A percentile compares a stretch with the other conserved stretches of the same genome.
These are phyloP conservation scores for Drosophila paulistorum DNA, from an alignment of 1,140 invertebrate species.

Conservation along the genomic window DNA sequence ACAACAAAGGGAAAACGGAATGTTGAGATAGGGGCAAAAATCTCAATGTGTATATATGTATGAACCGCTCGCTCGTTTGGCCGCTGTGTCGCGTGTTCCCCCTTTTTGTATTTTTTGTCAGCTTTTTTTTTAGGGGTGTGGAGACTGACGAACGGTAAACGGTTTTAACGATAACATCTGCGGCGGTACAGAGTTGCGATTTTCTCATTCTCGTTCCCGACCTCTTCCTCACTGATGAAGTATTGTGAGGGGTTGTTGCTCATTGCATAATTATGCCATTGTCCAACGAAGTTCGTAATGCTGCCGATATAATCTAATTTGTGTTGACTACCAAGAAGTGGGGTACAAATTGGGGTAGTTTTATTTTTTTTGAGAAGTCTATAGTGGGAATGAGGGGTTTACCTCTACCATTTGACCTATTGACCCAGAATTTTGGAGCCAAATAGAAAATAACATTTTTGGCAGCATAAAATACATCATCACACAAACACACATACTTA, in stretches of 20 bases:
- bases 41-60: conserved; percentile 25
- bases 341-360: conserved; percentile 8
- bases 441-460: conserved; percentile 4
- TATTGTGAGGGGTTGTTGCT: conserved; percentile 54
- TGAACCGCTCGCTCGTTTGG: conserved; percentile 8
- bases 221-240: not conserved
- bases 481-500: not conserved
- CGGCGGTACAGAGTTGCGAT: conserved; percentile 52
- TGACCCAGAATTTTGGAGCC: conserved; percentile 56
- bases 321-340: conserved; percentile 9
- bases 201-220: conserved; percentile 17
- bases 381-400: not conserved
- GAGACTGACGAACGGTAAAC: conserved; percentile 66
- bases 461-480: not conserved
- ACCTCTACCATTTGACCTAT: conserved; percentile 44
- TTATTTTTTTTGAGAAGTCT: conserved; percentile 28
- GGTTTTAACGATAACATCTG: conserved; percentile 79
- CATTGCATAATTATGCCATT: conserved; percentile 79
- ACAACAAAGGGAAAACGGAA: conserved; percentile 38
- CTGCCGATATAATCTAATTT: conserved; percentile 75
- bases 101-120: conserved; percentile 24
- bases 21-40: conserved; percentile 46
- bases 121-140: not conserved
- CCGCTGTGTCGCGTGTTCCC: conserved; percentile 69
- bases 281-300: conserved; percentile 73